Evolutionary conservation across 2,113 vertebrate genomes (phyloP).

Genomic region (Pseudonaja textilis): DNA sequence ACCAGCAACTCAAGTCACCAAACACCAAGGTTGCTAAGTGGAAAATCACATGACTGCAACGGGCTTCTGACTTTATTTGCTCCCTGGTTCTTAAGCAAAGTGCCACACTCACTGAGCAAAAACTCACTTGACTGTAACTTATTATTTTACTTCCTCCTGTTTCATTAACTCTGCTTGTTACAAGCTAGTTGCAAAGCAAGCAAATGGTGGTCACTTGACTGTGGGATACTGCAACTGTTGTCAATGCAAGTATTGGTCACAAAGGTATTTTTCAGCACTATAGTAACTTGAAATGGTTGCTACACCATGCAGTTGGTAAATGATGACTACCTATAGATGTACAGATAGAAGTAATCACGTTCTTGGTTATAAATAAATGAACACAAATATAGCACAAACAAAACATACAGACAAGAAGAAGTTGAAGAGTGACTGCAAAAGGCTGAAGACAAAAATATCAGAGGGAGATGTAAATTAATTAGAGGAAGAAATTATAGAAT

Average conservation of each 20-base stretch:
- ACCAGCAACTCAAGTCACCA: neutral
- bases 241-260: neutral
- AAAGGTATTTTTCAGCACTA: neutral
- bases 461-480: neutral
- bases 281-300: neutral
- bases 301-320: neutral
- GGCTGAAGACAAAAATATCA: neutral
- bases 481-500: neutral
- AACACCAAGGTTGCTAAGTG: neutral
- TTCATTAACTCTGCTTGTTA: neutral
- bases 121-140: neutral
- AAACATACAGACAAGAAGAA: neutral
- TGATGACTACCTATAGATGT: neutral
- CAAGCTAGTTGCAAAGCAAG: neutral
- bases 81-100: neutral
- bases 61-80: neutral
- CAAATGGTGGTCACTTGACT: neutral
- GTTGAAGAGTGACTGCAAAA: neutral
- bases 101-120: neutral
- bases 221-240: neutral
- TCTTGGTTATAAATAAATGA: neutral
- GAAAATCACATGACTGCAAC: neutral
- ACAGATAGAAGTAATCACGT: neutral
- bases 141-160: neutral
- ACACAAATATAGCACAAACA: neutral